phyloP scores from a whole-genome alignment of 2,797 vertebrate genomes.

The Glossophaga mutica region DNA sequence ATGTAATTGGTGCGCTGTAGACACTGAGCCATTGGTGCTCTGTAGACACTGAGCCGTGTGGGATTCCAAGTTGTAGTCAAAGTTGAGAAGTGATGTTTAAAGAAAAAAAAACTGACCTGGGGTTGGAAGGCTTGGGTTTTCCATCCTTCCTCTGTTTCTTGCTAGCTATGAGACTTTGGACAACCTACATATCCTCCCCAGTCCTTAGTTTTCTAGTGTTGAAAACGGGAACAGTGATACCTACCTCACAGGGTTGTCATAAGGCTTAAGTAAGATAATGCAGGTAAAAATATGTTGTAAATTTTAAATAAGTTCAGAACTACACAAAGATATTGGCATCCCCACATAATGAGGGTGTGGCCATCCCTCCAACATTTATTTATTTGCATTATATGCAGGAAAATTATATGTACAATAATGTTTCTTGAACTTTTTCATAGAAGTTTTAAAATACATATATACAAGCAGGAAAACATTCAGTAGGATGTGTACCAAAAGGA shows the following conservation, averaged over 20 bases:
- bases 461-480: background rate
- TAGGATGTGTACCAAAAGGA: background rate
- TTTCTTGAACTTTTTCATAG: constrained; percentile 4
- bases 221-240: background rate
- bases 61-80: background rate
- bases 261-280: background rate
- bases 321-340: background rate
- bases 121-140: background rate
- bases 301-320: constrained; percentile 14
- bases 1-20: background rate
- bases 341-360: background rate
- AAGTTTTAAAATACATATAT: background rate
- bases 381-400: background rate
- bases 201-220: constrained; percentile 25
- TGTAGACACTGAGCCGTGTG: background rate
- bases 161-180: background rate
- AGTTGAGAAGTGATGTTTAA: constrained; percentile 21
- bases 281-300: constrained; percentile 19
- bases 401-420: background rate
- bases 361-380: background rate
- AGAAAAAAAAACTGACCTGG: background rate
- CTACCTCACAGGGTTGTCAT: background rate
- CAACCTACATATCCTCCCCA: background rate
- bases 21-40: background rate
- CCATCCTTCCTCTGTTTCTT: background rate